Evolutionary conservation across 2,888 invertebrate genomes (phyloP).

Genomic region (Mythimna loreyi): DNA sequence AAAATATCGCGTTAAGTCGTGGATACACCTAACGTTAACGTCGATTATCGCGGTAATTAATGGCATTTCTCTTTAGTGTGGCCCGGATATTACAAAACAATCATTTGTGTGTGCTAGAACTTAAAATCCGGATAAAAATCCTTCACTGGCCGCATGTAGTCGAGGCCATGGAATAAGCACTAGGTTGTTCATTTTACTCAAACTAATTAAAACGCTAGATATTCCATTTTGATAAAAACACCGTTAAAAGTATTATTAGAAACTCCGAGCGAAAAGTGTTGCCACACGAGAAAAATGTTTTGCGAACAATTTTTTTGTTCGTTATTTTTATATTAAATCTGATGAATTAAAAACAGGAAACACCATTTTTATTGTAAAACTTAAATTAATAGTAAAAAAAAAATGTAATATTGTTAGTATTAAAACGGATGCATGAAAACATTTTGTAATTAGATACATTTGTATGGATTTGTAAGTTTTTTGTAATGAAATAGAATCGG

Average conservation of each 20-base stretch:
- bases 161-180: slow-evolving; percentile 9
- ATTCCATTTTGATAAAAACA: slow-evolving; percentile 52
- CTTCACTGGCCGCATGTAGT: slow-evolving; percentile 10
- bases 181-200: slow-evolving; percentile 30
- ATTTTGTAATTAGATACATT: slow-evolving; percentile 63
- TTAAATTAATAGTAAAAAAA: background rate
- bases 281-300: slow-evolving; percentile 43
- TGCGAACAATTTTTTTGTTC: slow-evolving; percentile 47
- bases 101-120: slow-evolving; percentile 36
- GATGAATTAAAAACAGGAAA: slow-evolving; percentile 6
- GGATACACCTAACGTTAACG: too few species aligned
- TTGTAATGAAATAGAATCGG: slow-evolving; percentile 30
- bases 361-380: slow-evolving; percentile 9
- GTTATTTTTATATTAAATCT: slow-evolving; percentile 55
- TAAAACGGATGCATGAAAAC: slow-evolving; percentile 51
- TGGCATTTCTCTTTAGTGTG: too few species aligned
- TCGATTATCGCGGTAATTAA: too few species aligned
- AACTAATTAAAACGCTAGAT: slow-evolving; percentile 57
- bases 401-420: slow-evolving; percentile 24
- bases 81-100: too few species aligned
- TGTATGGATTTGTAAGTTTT: slow-evolving; percentile 59
- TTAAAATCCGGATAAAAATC: slow-evolving; percentile 3
- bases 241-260: slow-evolving; percentile 55
- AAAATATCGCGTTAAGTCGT: too few species aligned
- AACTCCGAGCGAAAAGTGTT: slow-evolving; percentile 42